These are phyloP conservation scores for Parapristionchus giblindavisi DNA, from an alignment of 2,888 invertebrate species.

Conservation along the genomic window DNA sequence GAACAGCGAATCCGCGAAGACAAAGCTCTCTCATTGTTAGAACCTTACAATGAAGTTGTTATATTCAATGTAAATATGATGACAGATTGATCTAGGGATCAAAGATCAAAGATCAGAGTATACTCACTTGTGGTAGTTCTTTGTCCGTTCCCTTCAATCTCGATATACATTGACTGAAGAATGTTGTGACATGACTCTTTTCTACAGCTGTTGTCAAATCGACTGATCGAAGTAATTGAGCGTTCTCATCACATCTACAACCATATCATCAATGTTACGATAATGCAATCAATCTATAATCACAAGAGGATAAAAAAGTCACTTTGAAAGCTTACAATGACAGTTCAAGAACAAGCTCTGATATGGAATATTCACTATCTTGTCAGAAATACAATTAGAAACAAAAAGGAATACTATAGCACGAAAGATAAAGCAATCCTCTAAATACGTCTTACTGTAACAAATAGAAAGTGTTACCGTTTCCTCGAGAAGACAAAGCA, in stretches of 20 bases:
- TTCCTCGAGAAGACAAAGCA: constrained; percentile 89
- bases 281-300: background rate
- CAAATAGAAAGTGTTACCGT: constrained; percentile 38
- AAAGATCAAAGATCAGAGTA: background rate
- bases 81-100: too few species aligned
- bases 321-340: background rate
- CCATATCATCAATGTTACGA: background rate
- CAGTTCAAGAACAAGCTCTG: background rate
- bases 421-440: background rate
- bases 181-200: constrained; percentile 82
- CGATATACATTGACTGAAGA: constrained; percentile 85
- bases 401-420: too few species aligned
- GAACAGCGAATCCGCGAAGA: constrained; percentile 87
- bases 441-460: background rate
- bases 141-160: constrained; percentile 86
- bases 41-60: too few species aligned
- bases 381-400: background rate
- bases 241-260: constrained; percentile 79
- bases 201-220: constrained; percentile 86
- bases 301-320: background rate
- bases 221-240: constrained; percentile 75
- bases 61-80: too few species aligned
- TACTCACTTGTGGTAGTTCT: constrained; percentile 83
- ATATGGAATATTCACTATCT: background rate
- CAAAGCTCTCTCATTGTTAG: constrained; percentile 77